Base-by-base conservation (phyloP, 2,888 invertebrate species). In the Spodoptera picta region DNA sequence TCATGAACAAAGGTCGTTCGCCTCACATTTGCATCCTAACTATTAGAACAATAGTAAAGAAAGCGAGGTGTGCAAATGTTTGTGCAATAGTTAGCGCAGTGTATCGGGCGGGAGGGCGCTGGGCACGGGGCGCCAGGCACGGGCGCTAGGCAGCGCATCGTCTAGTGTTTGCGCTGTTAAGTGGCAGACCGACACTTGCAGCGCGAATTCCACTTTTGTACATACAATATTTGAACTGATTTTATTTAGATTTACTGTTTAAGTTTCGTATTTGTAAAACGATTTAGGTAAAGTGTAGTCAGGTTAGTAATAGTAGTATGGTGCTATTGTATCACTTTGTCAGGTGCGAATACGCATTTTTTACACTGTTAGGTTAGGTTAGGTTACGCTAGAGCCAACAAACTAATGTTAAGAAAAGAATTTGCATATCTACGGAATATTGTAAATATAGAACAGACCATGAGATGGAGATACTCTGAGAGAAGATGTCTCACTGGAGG, bases 121-220 rank as follows among this genome's bases (percentile, higher is more conserved):
- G 9, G 36, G 36, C 36, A 7, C 36, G 36, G 36, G 36, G 36
- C 36, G 36, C 36, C 19, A 47, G 68, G 48, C 60, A 49, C 60
- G 61, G 50, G 42, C 43, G 42, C 48, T 68, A 45, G 31, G 27
- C 53, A 46, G 36, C 27, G 47, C 51, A 14, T 44, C 42, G 48
- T 31, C 47, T 52, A 69, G 58, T 77, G 78, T 75, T 77, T 77
- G 78, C 50, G 52, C 49, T 63, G 54, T 54, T 77, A 77, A 77
- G 75, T 77, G 76, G 62, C 24, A 42, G 23, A 64, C 71, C 69
- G 71, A 73, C 71, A 73, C 64, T 68, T 60, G 45, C 46, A 31
- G 23, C n/a, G 58, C 50, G 48, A 68, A 63, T 57, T 54, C 44
- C 24, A 53, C 43, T 41, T 64, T 49, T 57, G 56, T 68, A 24